A percentile compares a stretch with the other conserved stretches of the same genome.
Evolutionary conservation across 1,140 invertebrate species (phyloP).

Genomic region (Rhopalosiphum padi): DNA sequence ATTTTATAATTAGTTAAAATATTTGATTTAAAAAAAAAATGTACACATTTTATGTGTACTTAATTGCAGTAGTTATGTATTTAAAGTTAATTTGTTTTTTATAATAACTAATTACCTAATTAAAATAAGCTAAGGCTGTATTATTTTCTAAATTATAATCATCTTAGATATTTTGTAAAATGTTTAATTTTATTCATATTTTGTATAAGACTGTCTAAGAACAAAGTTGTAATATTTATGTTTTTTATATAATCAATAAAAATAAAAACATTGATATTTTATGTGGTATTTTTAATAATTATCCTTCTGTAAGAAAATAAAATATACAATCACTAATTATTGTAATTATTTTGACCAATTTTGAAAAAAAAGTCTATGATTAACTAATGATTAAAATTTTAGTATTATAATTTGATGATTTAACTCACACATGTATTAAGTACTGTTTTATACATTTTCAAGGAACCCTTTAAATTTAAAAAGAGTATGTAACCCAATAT

Average conservation of each 20-base stretch:
- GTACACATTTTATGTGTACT: not conserved
- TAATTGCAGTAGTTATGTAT: slow-evolving; percentile 9
- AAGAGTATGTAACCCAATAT: no score
- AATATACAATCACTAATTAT: not conserved
- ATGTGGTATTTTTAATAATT: not conserved
- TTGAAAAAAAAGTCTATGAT: no score
- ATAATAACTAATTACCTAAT: not conserved
- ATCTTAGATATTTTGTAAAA: not conserved
- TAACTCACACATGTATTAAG: no score
- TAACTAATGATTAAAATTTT: no score
- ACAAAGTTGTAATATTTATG: not conserved
- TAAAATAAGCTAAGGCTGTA: slow-evolving; percentile 36
- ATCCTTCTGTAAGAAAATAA: not conserved
- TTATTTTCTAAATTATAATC: slow-evolving; percentile 3
- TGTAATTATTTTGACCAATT: no score
- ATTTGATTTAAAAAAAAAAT: not conserved
- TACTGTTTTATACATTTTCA: no score
- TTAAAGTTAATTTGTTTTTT: not conserved
- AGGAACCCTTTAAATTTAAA: no score
- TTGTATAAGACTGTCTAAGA: slow-evolving; percentile 43
- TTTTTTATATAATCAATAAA: not conserved
- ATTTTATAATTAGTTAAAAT: not conserved
- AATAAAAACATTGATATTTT: slow-evolving; percentile 24
- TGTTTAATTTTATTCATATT: not conserved
- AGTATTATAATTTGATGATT: no score